Evolutionary conservation across 1,140 invertebrate genomes (phyloP), one percentile per base, ranked within the genome.

Genomic region (Acyrthosiphon pisum): DNA sequence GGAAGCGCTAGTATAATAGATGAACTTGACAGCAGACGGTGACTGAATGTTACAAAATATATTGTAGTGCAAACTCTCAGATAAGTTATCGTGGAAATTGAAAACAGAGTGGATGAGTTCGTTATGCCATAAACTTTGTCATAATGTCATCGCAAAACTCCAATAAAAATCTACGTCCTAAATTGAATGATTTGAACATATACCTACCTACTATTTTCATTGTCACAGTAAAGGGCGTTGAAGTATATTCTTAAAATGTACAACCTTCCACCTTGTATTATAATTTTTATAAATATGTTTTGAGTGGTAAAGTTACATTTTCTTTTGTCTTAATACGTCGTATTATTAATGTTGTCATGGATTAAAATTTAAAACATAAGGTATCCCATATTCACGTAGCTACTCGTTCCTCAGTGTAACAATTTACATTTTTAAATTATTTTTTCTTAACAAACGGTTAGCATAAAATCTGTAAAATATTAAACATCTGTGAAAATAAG

Each of bases 401-500:
- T 68, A n/a, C 30, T 68, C 30, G 30, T 68, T 68, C 30, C 14
- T 90, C 6, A 76, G 37, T 44, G 44, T 35, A 48, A 48, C 4
- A 18, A 26, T 87, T 87, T n/a, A n/a, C 6, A 30, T 88, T n/a
- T 88, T 48, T 88, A 48, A 88, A 46, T 26, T 14, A 2, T 87
- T 87, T 41, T 84, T 44, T 30, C 8, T 44, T 41, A 9, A 84
- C 41, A 84, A 84, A 30, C 44, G 37, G 83, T 84, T 84, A 44
- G 41, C 23, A 26, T 84, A 44, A 44, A 84, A 88, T 68, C 30
- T 68, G 30, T 68, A 68, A 68, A 68, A 68, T 68, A 68, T 88
- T 48, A 88, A 87, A 44, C n/a, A 48, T n/a, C 9, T 48, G n/a
- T 87, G 46, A 89, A 89, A 89, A 23, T 20, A 89, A 89, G 37